A percentile compares a stretch with the other conserved stretches of the same genome.
Evolutionary conservation across 35 echinoderm and acorn worm genomes (phyloP).

Genomic region (Anneissia japonica): DNA sequence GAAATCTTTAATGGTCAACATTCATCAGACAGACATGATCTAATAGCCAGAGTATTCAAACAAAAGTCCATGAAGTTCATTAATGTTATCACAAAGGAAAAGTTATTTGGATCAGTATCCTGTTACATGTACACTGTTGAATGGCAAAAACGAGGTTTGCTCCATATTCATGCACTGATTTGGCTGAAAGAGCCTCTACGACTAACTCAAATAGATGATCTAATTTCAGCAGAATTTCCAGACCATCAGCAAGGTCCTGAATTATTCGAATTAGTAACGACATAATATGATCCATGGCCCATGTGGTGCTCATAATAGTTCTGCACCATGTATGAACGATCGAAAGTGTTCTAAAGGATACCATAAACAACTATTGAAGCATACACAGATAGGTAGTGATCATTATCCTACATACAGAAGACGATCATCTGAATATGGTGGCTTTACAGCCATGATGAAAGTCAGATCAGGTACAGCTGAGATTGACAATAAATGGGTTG

Average conservation of each 20-base stretch:
- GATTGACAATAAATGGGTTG: constrained; percentile 1
- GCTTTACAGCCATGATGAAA: too few species aligned
- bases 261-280: neutral
- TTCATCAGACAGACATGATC: constrained; percentile 27
- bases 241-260: neutral
- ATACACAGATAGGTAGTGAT: too few species aligned
- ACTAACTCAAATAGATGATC: constrained; percentile 18
- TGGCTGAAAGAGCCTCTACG: constrained; percentile 16
- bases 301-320: constrained; percentile 13
- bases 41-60: constrained; percentile 25
- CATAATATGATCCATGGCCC: constrained; percentile 27
- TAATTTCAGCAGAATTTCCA: constrained; percentile 34
- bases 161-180: constrained; percentile 25
- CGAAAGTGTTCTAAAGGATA: constrained; percentile 30
- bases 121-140: constrained; percentile 18
- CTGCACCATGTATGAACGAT: constrained; percentile 25
- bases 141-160: constrained; percentile 42
- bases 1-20: constrained; percentile 9
- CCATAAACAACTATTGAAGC: too few species aligned
- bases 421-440: too few species aligned
- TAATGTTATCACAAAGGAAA: constrained; percentile 1
- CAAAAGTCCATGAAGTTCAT: constrained; percentile 13
- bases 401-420: too few species aligned
- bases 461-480: neutral
- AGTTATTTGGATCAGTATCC: constrained; percentile 39